Conservation (phyloP, 2,113 vertebrate species). For the Corydoras sp. region DNA sequence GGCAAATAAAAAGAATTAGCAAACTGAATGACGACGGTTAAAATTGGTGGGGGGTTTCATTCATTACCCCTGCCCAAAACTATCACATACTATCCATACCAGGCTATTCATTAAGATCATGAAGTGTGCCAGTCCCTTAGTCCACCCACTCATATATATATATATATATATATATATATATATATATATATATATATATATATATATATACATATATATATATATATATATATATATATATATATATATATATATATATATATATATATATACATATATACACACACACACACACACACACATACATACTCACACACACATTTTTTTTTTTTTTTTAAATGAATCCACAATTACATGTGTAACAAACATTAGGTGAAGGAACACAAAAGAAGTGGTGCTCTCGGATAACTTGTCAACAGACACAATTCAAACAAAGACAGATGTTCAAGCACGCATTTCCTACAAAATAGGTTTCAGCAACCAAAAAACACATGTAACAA, state of each 20-base stretch:
- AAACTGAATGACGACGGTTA: slow-evolving; percentile 9
- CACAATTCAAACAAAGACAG: neutral
- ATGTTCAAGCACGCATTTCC: neutral
- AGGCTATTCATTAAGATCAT: slow-evolving; percentile 38
- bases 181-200: too few relatives aligned
- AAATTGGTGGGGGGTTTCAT: slow-evolving; percentile 41
- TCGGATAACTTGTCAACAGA: slow-evolving; percentile 15
- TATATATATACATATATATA: too few relatives aligned
- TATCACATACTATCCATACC: slow-evolving; percentile 34
- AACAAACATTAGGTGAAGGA: slow-evolving; percentile 28
- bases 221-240: too few relatives aligned
- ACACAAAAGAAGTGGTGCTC: slow-evolving; percentile 19
- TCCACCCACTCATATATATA: slow-evolving; percentile 16
- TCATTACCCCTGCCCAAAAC: slow-evolving; percentile 42
- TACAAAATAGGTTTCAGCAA: neutral
- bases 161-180: too few relatives aligned
- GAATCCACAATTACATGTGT: slow-evolving; percentile 2
- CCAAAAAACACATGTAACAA: neutral
- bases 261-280: too few relatives aligned
- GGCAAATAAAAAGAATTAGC: slow-evolving; percentile 32
- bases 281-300: too few relatives aligned
- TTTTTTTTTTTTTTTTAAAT: too few relatives aligned
- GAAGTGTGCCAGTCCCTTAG: slow-evolving; percentile 56
- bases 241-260: too few relatives aligned
- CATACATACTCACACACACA: too few relatives aligned